Evolutionary conservation across 1,140 invertebrate genomes (phyloP), one percentile per base, ranked within the genome.

Genomic region (Glossosoma conforme): DNA sequence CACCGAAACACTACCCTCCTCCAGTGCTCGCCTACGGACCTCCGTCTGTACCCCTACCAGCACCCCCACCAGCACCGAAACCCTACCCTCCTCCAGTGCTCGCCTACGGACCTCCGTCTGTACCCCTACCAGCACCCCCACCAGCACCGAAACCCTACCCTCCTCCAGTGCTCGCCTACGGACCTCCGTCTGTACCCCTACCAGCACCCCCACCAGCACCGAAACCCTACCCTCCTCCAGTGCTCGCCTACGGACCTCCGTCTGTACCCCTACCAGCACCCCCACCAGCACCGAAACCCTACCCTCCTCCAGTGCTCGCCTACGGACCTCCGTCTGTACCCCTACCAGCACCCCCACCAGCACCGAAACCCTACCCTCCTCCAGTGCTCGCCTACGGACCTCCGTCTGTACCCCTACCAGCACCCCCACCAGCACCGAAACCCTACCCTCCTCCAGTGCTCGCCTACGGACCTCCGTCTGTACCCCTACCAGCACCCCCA

Each of bases 361-460:
- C 38, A 2, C 21, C 28, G 2, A 33, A 44, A 13, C 52, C 43
- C 18, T 52, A 52, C 19, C 46, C 47, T 25, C 46, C 53, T 30
- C 19, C 35, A 37, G 45, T 48, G 19, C 25, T 44, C 32, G 33
- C 3, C n/a, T 28, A 28, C 24, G 24, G n/a, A n/a, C 6, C 19
- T 21, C 21, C 8, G 3, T 15, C 32, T n/a, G n/a, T n/a, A n/a
- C n/a, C n/a, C n/a, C 33, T 20, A 22, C 22, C 33, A 17, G 13
- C 42, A 3, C 42, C 42, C 15, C 15, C 38, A 18, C 28, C n/a
- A 21, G 41, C 18, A 43, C 3, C 15, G 2, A 33, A 36, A 6
- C 48, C 48, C 8, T 49, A 49, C 14, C 40, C 48, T 3, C 47
- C 47, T 30, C 33, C 58, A 32, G 36, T 48, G 47, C 40, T 37